Base-by-base conservation (phyloP, 2,888 invertebrate species). In the Rapana venosa region DNA sequence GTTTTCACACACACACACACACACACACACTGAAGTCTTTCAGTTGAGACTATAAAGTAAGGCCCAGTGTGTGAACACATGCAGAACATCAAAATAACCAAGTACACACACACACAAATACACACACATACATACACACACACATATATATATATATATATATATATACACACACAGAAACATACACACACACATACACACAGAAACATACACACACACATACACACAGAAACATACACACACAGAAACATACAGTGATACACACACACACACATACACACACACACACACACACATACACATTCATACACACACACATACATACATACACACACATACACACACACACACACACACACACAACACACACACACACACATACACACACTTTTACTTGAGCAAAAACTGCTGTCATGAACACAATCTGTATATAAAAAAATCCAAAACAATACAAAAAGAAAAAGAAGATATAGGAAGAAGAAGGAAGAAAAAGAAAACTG, bases 1-100 rank as follows among this genome's bases (percentile, higher is more conserved):
- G 32, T 35, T 15, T 4, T 35, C 79, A 79, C 79, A 79, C 79
- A 79, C 79, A 79, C 79, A 79, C 79, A 79, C 79, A 79, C 79
- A 79, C 79, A 79, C 79, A 79, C 79, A 66, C 66, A 47, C 47
- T 47, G 47, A 47, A 47, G 47, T 47, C 4, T 47, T 47, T 47
- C 47, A 47, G 47, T 8, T 47, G 47, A 47, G 47, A 47, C 47
- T 47, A 47, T 47, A 47, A 47, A 47, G 4, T 47, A 8, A 47
- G 8, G 2, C 47, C 47, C 47, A 5, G 47, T 47, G 47, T 47
- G 47, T 47, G 47, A 47, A 47, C 2, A 8, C 8, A 47, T 47
- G 47, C 47, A 47, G 47, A 47, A 47, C 47, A 47, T 47, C n/a
- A 47, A 47, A 47, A 47, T 47, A 47, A 47, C n/a, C n/a, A n/a